Evolutionary conservation across 2,888 invertebrate species (phyloP).

Genomic region (Stramonita haemastoma): DNA sequence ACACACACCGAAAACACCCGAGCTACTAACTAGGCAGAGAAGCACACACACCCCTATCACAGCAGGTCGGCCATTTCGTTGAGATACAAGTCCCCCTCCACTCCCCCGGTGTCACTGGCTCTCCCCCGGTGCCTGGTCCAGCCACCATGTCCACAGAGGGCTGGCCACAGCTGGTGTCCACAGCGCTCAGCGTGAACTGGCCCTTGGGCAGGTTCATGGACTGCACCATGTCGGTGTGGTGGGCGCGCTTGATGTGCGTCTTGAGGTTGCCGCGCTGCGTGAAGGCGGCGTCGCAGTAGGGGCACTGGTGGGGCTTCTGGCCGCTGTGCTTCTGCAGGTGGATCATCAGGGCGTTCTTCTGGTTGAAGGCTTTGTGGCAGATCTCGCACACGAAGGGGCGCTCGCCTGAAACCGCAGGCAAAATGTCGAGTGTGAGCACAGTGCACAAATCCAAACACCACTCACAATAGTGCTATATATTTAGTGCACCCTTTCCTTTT

Average conservation of each 20-base stretch:
- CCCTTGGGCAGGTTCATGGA: slow-evolving; percentile 64
- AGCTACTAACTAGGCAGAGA: too few relatives aligned
- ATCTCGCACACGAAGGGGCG: slow-evolving; percentile 73
- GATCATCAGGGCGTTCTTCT: slow-evolving; percentile 76
- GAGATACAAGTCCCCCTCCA: slow-evolving; percentile 44
- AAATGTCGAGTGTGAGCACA: too few relatives aligned
- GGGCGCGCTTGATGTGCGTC: slow-evolving; percentile 76
- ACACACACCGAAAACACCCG: not conserved
- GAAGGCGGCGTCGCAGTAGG: slow-evolving; percentile 74
- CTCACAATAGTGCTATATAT: too few relatives aligned
- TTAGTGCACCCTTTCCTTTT: too few relatives aligned
- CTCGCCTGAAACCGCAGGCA: slow-evolving; percentile 62
- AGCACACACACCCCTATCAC: not conserved
- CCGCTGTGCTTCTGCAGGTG: slow-evolving; percentile 76
- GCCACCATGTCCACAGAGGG: slow-evolving; percentile 20
- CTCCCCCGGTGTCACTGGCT: slow-evolving; percentile 19
- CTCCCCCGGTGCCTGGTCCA: not conserved
- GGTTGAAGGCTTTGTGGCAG: slow-evolving; percentile 76
- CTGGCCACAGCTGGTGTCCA: not conserved
- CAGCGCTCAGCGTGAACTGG: not conserved
- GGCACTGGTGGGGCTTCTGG: slow-evolving; percentile 73
- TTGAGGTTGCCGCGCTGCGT: slow-evolving; percentile 77
- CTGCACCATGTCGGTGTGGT: slow-evolving; percentile 72
- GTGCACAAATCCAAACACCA: too few relatives aligned
- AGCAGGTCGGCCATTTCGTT: slow-evolving; percentile 44